phyloP scores from a whole-genome alignment of 1,140 invertebrate genomes.

The Cydia pomonella region DNA sequence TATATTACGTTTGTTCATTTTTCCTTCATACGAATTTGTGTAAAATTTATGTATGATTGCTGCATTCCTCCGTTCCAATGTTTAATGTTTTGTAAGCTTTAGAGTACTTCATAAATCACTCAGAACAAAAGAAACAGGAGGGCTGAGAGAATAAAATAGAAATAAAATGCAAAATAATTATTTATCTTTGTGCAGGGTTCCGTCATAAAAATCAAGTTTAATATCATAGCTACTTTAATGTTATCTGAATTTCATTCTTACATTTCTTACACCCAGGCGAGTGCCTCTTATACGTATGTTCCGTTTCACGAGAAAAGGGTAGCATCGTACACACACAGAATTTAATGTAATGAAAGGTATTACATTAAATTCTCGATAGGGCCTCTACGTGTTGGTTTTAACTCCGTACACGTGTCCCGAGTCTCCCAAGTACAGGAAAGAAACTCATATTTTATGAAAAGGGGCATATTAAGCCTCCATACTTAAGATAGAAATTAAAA shows the following conservation, averaged over 20 bases:
- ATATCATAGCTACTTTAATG: background rate
- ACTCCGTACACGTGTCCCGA: too few species aligned
- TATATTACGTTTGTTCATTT: constrained; percentile 22
- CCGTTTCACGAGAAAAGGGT: too few species aligned
- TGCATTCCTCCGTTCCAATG: constrained; percentile 53
- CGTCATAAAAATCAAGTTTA: background rate
- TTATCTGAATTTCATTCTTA: background rate
- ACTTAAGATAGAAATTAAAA: too few species aligned
- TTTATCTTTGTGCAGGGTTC: constrained; percentile 54
- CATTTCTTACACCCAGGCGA: too few species aligned
- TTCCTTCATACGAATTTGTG: constrained; percentile 41
- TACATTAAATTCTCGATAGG: too few species aligned
- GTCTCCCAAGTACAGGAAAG: too few species aligned
- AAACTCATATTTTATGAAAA: too few species aligned
- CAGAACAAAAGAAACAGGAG: constrained; percentile 58
- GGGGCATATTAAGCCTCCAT: too few species aligned
- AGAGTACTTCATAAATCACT: constrained; percentile 67
- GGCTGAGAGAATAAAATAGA: constrained; percentile 49
- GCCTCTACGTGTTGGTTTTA: too few species aligned
- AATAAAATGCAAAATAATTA: constrained; percentile 63
- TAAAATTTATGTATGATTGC: constrained; percentile 58
- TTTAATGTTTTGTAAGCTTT: constrained; percentile 68
- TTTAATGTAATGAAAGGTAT: too few species aligned
- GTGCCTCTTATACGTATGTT: too few species aligned
- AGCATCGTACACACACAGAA: too few species aligned